phyloP scores from a whole-genome alignment of 2,888 invertebrate genomes.

The Andrena camellia region DNA sequence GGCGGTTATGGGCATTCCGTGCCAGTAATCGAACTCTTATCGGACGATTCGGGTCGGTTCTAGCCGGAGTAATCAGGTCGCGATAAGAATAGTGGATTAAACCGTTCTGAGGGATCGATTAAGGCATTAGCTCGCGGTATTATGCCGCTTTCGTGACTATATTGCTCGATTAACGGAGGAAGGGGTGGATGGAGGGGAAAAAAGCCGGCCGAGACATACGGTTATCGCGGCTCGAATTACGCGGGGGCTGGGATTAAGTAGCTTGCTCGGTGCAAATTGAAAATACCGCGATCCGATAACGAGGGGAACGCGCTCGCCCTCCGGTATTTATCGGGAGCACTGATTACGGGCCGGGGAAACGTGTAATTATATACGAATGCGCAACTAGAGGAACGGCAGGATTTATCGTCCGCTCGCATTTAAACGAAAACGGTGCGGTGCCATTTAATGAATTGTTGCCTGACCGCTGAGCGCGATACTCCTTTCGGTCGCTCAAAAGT shows the following conservation, averaged over 20 bases:
- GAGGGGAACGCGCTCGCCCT: constrained; percentile 2
- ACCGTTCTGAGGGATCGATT: constrained; percentile 52
- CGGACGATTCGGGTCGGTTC: constrained; percentile 40
- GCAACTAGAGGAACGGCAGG: constrained; percentile 14
- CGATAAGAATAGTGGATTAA: constrained; percentile 74
- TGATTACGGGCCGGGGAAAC: constrained; percentile 33
- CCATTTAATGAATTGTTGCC: neutral
- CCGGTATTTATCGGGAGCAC: constrained; percentile 23
- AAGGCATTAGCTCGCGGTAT: constrained; percentile 40
- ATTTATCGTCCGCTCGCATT: constrained; percentile 34
- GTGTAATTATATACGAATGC: constrained; percentile 33
- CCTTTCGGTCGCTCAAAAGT: neutral
- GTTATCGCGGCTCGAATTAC: constrained; percentile 43
- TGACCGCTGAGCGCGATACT: neutral
- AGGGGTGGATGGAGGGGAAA: neutral
- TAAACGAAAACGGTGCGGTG: constrained; percentile 16
- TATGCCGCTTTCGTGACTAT: constrained; percentile 46
- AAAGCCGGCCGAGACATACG: constrained; percentile 27
- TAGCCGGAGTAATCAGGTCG: constrained; percentile 64
- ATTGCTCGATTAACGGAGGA: neutral
- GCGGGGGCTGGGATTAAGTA: constrained; percentile 21
- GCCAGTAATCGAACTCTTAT: constrained; percentile 65
- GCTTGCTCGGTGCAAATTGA: constrained; percentile 42
- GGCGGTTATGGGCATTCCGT: constrained; percentile 14
- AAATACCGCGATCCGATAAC: constrained; percentile 43